Evolutionary conservation across 2,113 vertebrate genomes (phyloP).

Genomic region (Copsychus sechellarum): DNA sequence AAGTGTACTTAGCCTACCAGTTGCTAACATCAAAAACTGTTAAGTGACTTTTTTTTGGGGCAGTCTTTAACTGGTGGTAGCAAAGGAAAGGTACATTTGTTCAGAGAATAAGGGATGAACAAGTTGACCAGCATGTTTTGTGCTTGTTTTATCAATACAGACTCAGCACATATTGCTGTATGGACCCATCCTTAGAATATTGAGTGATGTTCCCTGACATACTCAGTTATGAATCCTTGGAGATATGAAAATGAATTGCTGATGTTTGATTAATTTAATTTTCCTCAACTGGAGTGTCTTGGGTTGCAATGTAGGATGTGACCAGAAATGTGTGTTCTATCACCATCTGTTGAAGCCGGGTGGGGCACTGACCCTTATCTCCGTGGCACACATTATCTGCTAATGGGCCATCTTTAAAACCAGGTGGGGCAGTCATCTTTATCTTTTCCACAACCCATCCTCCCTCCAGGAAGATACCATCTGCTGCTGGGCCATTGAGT

Average conservation of each 20-base stretch:
- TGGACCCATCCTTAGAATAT: fast-evolving
- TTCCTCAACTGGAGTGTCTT: not conserved
- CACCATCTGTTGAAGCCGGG: too few species aligned
- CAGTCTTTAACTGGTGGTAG: not conserved
- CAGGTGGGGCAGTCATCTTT: too few species aligned
- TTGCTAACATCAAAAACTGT: not conserved
- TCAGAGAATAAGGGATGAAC: not conserved
- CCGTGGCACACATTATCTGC: too few species aligned
- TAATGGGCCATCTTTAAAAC: too few species aligned
- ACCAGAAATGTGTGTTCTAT: too few species aligned
- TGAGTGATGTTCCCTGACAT: not conserved
- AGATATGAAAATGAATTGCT: not conserved
- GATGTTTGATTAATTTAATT: not conserved
- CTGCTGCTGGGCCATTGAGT: too few species aligned
- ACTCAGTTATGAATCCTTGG: not conserved
- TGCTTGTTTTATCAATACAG: not conserved
- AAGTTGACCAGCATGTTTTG: not conserved
- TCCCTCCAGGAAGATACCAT: too few species aligned
- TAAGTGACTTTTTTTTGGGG: not conserved
- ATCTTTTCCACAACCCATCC: too few species aligned
- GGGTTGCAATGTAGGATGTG: too few species aligned
- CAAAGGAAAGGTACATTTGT: not conserved
- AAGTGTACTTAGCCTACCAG: not conserved
- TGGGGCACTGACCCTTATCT: too few species aligned
- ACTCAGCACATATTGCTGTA: not conserved